phyloP scores from a whole-genome alignment of 2,113 vertebrate species.

The Gobiocypris rarus region DNA sequence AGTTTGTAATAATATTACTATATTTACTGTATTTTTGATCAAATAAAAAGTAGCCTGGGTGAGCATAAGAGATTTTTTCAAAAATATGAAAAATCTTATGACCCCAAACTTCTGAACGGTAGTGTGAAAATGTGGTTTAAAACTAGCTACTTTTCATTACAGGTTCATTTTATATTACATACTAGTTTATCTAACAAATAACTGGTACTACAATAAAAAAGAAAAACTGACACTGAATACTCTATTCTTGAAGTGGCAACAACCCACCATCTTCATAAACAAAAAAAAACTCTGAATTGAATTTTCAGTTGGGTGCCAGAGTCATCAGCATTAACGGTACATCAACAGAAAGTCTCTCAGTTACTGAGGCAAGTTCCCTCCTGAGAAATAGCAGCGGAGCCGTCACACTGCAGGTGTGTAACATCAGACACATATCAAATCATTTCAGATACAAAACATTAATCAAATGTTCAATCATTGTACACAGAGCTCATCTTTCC shows the following conservation, averaged over 20 bases:
- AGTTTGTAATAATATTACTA: not conserved
- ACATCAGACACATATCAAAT: not conserved
- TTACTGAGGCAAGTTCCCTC: slow-evolving; percentile 81
- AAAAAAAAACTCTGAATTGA: slow-evolving; percentile 20
- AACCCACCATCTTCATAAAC: not conserved
- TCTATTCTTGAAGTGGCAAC: not conserved
- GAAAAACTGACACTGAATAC: not conserved
- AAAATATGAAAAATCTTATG: not conserved
- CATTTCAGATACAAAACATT: not conserved
- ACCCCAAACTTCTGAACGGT: not conserved
- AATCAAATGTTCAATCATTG: slow-evolving; percentile 1
- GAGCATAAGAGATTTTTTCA: not conserved
- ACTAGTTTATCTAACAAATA: not conserved
- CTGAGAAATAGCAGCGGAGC: slow-evolving; percentile 82
- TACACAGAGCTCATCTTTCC: not conserved
- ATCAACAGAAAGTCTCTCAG: slow-evolving; percentile 85
- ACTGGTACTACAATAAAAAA: not conserved
- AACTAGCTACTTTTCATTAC: not conserved
- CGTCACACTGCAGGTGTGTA: slow-evolving; percentile 82
- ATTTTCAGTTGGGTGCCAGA: slow-evolving; percentile 83
- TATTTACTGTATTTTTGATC: not conserved
- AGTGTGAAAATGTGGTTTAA: no score
- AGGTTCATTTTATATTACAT: not conserved
- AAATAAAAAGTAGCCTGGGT: not conserved
- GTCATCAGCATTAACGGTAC: slow-evolving; percentile 88